These are phyloP conservation scores for Polymixis flavicincta DNA, from an alignment of 2,888 invertebrate species.

Conservation along the genomic window DNA sequence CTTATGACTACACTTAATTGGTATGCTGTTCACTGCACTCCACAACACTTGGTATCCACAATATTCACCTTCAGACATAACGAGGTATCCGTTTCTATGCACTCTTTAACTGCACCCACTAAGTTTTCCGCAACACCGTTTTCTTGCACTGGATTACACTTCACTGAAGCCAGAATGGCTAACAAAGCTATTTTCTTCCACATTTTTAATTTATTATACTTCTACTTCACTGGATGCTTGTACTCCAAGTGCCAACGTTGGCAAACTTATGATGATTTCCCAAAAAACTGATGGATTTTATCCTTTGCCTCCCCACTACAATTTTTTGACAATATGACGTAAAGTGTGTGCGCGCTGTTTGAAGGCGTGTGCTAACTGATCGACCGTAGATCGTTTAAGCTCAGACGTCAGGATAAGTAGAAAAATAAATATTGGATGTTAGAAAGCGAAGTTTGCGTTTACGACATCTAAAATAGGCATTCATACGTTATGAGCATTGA, in stretches of 20 bases:
- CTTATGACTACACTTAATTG: conserved; percentile 44
- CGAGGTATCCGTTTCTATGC: conserved; percentile 90
- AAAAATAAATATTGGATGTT: conserved; percentile 89
- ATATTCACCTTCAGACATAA: conserved; percentile 92
- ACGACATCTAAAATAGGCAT: conserved; percentile 80
- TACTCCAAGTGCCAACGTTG: conserved; percentile 82
- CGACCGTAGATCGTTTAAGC: conserved; percentile 72
- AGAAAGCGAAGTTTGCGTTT: conserved; percentile 89
- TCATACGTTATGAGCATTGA: conserved; percentile 82
- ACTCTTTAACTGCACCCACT: conserved; percentile 88
- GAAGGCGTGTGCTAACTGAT: conserved; percentile 84
- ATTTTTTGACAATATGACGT: conserved; percentile 81
- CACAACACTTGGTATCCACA: conserved; percentile 72
- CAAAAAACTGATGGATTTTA: conserved; percentile 88
- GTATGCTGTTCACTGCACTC: conserved; percentile 77
- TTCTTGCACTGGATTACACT: conserved; percentile 83
- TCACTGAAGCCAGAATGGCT: conserved; percentile 83
- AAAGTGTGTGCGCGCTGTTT: conserved; percentile 81
- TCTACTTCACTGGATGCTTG: conserved; percentile 64
- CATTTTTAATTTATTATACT: conserved; percentile 75
- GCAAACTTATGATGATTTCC: conserved; percentile 87
- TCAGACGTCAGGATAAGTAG: conserved; percentile 87
- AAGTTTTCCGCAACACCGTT: conserved; percentile 85
- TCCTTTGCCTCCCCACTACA: conserved; percentile 86
- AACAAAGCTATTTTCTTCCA: conserved; percentile 82